Base-by-base conservation (phyloP, 2,888 invertebrate species). In the Chloromyia formosa region DNA sequence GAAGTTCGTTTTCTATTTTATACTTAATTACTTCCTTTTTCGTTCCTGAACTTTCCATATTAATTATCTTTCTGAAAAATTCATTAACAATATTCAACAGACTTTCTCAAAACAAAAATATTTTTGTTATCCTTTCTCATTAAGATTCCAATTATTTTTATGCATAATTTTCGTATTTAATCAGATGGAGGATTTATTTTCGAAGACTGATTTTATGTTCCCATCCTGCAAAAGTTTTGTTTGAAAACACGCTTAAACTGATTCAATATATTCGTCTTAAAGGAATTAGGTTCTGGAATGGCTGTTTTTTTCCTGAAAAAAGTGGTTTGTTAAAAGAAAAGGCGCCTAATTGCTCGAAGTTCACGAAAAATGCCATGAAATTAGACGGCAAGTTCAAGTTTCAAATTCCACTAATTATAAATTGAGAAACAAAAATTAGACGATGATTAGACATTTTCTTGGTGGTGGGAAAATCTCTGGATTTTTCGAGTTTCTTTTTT, bases 71-170 rank as follows among this genome's bases (percentile, higher is more conserved):
- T n/a, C n/a, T n/a, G n/a, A n/a, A n/a, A n/a, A n/a, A n/a, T n/a
- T n/a, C n/a, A n/a, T n/a, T n/a, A n/a, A n/a, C n/a, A n/a, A n/a
- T n/a, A n/a, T n/a, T n/a, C n/a, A n/a, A n/a, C n/a, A n/a, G n/a
- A n/a, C n/a, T n/a, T n/a, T n/a, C n/a, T n/a, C n/a, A n/a, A n/a
- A n/a, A n/a, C n/a, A n/a, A n/a, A n/a, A n/a, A n/a, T n/a, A 58
- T 58, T 58, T 58, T 9, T 20, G 18, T 58, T 22, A 58, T 58
- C 58, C 27, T 4, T 58, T 58, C 58, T n/a, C 20, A 58, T 58
- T 5, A 58, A 58, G 42, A 20, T 58, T 58, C 12, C 58, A 58
- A 18, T 58, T 18, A 18, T 20, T 58, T 20, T 58, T 18, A 10
- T 58, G 10, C 20, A 20, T 23, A 54, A 54, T n/a, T 54, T 54